These are phyloP conservation scores for Chaenodraco wilsoni DNA, from an alignment of 2,797 vertebrate species.

Conservation along the genomic window DNA sequence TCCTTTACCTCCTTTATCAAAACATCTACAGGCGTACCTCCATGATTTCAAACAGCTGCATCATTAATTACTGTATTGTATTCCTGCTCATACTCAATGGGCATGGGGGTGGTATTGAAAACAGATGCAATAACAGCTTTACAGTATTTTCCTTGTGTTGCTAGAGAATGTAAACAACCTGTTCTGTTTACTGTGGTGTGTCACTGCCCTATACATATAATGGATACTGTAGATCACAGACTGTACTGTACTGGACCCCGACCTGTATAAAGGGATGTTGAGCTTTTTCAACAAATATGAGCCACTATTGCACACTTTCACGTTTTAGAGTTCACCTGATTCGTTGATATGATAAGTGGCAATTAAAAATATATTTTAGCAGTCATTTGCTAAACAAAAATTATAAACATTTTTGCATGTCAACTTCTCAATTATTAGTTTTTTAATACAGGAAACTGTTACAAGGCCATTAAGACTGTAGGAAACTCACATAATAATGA, in stretches of 20 bases:
- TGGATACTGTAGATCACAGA: background rate
- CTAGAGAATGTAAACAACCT: constrained; percentile 26
- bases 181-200: constrained; percentile 25
- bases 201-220: constrained; percentile 8
- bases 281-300: background rate
- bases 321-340: background rate
- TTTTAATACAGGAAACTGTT: background rate
- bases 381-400: background rate
- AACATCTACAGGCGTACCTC: constrained; percentile 19
- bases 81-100: background rate
- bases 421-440: background rate
- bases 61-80: constrained; percentile 16
- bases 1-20: constrained; percentile 14
- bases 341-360: background rate
- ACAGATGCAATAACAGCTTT: constrained; percentile 34
- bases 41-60: constrained; percentile 37
- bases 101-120: constrained; percentile 28
- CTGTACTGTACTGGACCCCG: background rate
- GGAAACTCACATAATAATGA: no score
- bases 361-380: background rate
- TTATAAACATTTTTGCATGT: background rate
- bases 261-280: background rate
- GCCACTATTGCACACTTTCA: background rate
- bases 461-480: background rate
- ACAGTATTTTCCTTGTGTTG: constrained; percentile 3